These are phyloP conservation scores for Lithobates pipiens DNA, from an alignment of 2,797 vertebrate genomes.

Conservation along the genomic window DNA sequence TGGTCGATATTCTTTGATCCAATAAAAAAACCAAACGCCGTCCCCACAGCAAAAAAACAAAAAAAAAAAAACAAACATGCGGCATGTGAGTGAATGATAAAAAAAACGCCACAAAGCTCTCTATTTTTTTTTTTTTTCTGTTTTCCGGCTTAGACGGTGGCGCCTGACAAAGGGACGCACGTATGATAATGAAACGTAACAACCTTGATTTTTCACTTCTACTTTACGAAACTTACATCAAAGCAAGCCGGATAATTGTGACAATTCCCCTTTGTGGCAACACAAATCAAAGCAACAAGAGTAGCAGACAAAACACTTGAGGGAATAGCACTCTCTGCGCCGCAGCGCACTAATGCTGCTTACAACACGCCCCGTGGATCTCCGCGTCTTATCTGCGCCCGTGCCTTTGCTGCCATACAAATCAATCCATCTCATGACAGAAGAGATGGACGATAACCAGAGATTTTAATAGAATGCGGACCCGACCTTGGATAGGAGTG, in stretches of 20 bases:
- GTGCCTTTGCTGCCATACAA: slow-evolving; percentile 32
- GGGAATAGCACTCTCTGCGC: slow-evolving; percentile 36
- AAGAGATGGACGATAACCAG: slow-evolving; percentile 51
- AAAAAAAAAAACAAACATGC: no score
- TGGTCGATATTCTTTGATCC: no score
- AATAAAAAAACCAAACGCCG: no score
- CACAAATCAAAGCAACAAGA: slow-evolving; percentile 50
- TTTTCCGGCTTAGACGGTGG: slow-evolving; percentile 7
- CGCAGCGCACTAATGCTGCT: slow-evolving; percentile 8
- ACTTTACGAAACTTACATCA: slow-evolving; percentile 45
- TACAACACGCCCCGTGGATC: slow-evolving; percentile 28
- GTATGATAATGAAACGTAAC: slow-evolving; percentile 43
- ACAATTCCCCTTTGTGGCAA: slow-evolving; percentile 49
- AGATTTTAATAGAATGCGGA: slow-evolving; percentile 44
- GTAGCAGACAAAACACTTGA: slow-evolving; percentile 52
- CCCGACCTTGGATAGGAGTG: slow-evolving; percentile 51
- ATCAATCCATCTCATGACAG: slow-evolving; percentile 48
- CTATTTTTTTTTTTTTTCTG: not conserved
- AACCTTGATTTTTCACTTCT: slow-evolving; percentile 37
- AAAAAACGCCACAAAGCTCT: not conserved
- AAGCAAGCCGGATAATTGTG: slow-evolving; percentile 48
- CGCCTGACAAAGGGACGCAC: slow-evolving; percentile 12
- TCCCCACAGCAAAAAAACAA: no score
- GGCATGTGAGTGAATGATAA: not conserved
- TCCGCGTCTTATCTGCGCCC: slow-evolving; percentile 23